A percentile compares a stretch with the other conserved stretches of the same genome.
Conservation (phyloP, 2,797 vertebrate genomes). For the Benthosema pterotum region DNA sequence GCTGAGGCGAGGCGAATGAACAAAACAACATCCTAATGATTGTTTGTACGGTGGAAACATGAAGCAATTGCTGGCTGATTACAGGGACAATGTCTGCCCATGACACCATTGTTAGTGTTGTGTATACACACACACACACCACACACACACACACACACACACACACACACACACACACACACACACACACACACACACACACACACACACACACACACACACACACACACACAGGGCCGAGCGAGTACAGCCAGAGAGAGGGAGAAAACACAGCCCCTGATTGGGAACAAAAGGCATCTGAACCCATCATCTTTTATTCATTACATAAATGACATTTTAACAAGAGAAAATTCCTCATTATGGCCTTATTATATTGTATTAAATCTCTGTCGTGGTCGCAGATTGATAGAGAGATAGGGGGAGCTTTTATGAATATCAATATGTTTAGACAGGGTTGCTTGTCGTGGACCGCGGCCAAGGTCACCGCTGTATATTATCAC, state of each 20-base stretch:
- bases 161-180: no score
- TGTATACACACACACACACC: no score
- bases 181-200: no score
- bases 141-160: no score
- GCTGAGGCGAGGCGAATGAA: slow-evolving; percentile 82
- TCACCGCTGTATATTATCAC: slow-evolving; percentile 75
- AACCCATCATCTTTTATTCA: slow-evolving; percentile 84
- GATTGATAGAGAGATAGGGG: slow-evolving; percentile 75
- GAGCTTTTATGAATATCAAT: slow-evolving; percentile 80
- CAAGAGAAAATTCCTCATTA: slow-evolving; percentile 83
- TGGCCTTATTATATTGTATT: slow-evolving; percentile 80
- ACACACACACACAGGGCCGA: slow-evolving; percentile 66
- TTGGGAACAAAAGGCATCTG: slow-evolving; percentile 80
- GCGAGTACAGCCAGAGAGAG: no score
- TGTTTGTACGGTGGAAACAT: slow-evolving; percentile 79
- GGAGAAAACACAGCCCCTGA: slow-evolving; percentile 60
- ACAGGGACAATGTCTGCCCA: slow-evolving; percentile 76
- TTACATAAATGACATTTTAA: slow-evolving; percentile 83
- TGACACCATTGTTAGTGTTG: slow-evolving; percentile 76
- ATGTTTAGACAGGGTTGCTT: slow-evolving; percentile 68
- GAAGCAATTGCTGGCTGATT: slow-evolving; percentile 79
- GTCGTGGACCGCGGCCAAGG: slow-evolving; percentile 72
- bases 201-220: no score
- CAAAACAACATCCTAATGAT: slow-evolving; percentile 90
- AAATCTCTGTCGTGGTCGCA: slow-evolving; percentile 75